Evolutionary conservation across 2,888 invertebrate species (phyloP).

Genomic region (Mythimna impura): DNA sequence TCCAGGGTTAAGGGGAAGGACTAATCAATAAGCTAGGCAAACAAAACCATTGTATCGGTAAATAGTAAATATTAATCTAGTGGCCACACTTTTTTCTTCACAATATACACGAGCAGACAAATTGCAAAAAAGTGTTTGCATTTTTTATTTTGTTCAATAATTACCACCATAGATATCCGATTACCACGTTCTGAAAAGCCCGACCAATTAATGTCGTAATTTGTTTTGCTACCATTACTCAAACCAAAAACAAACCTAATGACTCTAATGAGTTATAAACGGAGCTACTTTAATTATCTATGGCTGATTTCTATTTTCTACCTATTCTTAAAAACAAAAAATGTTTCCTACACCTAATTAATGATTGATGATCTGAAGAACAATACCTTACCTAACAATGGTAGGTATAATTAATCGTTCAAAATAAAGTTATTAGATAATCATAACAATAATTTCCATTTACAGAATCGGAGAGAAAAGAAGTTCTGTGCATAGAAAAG

Average conservation of each 20-base stretch:
- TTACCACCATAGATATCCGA: not conserved
- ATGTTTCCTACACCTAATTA: not conserved
- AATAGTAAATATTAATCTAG: constrained; percentile 19
- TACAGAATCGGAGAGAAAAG: not conserved
- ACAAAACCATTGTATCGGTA: constrained; percentile 4
- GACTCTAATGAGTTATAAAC: not conserved
- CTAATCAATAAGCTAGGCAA: constrained; percentile 7
- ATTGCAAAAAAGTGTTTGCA: not conserved
- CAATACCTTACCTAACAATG: not conserved
- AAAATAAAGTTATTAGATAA: constrained; percentile 1
- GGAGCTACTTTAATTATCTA: not conserved
- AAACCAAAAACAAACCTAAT: not conserved
- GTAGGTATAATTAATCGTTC: not conserved
- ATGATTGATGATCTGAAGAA: not conserved
- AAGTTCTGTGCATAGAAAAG: not conserved
- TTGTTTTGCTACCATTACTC: not conserved
- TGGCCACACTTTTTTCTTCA: not conserved
- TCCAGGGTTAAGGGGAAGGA: constrained; percentile 1
- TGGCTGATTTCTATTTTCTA: not conserved
- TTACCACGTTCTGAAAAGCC: not conserved
- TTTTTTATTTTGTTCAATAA: not conserved
- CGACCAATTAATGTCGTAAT: not conserved
- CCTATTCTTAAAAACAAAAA: not conserved
- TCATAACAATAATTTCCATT: not conserved
- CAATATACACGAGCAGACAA: not conserved